A percentile compares a stretch with the other conserved stretches of the same genome.
These are phyloP conservation scores for Pangasius mekongensis DNA, from an alignment of 2,797 vertebrate genomes.

Conservation along the genomic window DNA sequence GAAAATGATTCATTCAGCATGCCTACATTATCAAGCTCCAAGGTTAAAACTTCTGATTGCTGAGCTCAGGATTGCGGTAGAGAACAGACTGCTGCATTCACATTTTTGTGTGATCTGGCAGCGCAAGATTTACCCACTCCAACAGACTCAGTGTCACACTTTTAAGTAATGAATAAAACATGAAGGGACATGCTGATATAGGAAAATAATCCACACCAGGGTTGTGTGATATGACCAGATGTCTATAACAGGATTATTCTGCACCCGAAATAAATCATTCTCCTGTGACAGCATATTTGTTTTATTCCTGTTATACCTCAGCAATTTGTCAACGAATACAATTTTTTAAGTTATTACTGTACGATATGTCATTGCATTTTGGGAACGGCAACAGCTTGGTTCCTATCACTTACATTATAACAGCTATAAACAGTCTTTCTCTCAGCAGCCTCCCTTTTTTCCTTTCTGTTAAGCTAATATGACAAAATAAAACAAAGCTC, in stretches of 20 bases:
- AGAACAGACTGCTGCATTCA: conserved; percentile 7
- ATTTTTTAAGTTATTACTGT: not conserved
- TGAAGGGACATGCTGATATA: not conserved
- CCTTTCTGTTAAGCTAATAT: not conserved
- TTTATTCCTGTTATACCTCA: not conserved
- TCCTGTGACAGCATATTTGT: no score
- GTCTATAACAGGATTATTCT: not conserved
- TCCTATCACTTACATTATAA: not conserved
- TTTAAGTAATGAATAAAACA: conserved; percentile 15
- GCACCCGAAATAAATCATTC: not conserved
- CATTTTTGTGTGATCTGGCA: not conserved
- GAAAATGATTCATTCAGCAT: not conserved
- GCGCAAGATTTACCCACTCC: not conserved
- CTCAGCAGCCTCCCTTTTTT: not conserved
- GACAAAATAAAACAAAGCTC: not conserved
- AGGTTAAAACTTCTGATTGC: not conserved
- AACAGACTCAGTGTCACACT: not conserved
- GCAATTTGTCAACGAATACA: not conserved
- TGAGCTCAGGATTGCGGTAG: not conserved
- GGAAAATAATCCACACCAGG: not conserved
- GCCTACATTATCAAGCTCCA: not conserved
- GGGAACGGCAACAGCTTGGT: not conserved
- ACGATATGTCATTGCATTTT: not conserved
- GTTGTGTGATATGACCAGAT: not conserved
- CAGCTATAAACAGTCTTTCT: not conserved